Evolutionary conservation across 2,888 invertebrate genomes (phyloP).

Genomic region (Phlogophora meticulosa): DNA sequence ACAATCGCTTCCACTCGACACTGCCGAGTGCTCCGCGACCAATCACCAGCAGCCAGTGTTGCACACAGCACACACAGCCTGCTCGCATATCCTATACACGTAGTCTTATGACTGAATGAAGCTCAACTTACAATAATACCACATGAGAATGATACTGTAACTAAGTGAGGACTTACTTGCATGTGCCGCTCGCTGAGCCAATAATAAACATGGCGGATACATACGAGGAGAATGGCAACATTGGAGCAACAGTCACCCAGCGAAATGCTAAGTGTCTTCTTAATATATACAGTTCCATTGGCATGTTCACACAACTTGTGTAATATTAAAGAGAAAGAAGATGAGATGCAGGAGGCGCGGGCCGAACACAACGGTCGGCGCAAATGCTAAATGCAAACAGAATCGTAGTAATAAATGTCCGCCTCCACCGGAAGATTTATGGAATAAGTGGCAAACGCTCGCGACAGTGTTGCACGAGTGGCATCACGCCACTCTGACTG

Average conservation of each 20-base stretch:
- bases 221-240: neutral
- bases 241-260: neutral
- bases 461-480: conserved; percentile 38
- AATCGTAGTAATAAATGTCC: conserved; percentile 15
- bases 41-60: neutral
- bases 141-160: conserved; percentile 4
- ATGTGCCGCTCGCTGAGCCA: neutral
- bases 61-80: too few species aligned
- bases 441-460: conserved; percentile 16
- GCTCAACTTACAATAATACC: conserved; percentile 4
- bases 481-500: conserved; percentile 21
- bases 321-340: conserved; percentile 2
- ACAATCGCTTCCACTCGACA: neutral
- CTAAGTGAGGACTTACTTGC: neutral
- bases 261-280: neutral
- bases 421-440: conserved; percentile 10
- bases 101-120: too few species aligned
- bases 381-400: conserved; percentile 24
- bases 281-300: neutral
- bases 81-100: neutral
- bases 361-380: conserved; percentile 10
- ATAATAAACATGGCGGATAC: neutral
- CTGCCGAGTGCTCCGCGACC: neutral
- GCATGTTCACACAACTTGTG: neutral
- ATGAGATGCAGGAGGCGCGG: neutral